A percentile compares a stretch with the other conserved stretches of the same genome.
Conservation (phyloP, 2,113 vertebrate genomes). For the Bostrychus sinensis region DNA sequence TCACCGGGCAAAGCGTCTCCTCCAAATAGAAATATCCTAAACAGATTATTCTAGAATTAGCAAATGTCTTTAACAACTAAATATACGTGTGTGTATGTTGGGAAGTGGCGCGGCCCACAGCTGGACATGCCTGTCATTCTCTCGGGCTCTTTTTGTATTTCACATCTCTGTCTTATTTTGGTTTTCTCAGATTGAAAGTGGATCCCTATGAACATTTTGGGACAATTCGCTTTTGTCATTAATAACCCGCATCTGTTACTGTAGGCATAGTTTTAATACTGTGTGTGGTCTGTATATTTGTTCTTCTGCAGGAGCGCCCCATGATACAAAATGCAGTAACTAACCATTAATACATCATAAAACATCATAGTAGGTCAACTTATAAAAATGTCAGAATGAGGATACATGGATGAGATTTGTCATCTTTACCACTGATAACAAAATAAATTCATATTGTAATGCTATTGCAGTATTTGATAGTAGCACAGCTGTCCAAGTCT, state of each 20-base stretch:
- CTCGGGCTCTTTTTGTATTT: conserved; percentile 30
- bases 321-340: too few relatives aligned
- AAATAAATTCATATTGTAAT: too few relatives aligned
- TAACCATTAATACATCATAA: too few relatives aligned
- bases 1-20: conserved; percentile 34
- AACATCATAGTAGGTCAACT: too few relatives aligned
- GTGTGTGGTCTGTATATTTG: too few relatives aligned
- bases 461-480: too few relatives aligned
- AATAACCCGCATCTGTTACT: conserved; percentile 19
- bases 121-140: conserved; percentile 67
- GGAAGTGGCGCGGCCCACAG: conserved; percentile 54
- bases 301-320: too few relatives aligned
- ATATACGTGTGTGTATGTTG: conserved; percentile 57
- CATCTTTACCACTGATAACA: too few relatives aligned
- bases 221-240: conserved; percentile 10
- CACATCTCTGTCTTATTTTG: conserved; percentile 50
- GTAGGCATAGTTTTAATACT: neutral
- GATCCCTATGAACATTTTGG: conserved; percentile 25
- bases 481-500: too few relatives aligned
- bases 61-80: conserved; percentile 73
- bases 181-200: conserved; percentile 28
- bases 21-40: conserved; percentile 75
- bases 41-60: conserved; percentile 79
- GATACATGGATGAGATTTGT: too few relatives aligned
- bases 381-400: too few relatives aligned